These are phyloP conservation scores for Hyposoter didymator DNA, from an alignment of 2,888 invertebrate genomes.

Conservation along the genomic window DNA sequence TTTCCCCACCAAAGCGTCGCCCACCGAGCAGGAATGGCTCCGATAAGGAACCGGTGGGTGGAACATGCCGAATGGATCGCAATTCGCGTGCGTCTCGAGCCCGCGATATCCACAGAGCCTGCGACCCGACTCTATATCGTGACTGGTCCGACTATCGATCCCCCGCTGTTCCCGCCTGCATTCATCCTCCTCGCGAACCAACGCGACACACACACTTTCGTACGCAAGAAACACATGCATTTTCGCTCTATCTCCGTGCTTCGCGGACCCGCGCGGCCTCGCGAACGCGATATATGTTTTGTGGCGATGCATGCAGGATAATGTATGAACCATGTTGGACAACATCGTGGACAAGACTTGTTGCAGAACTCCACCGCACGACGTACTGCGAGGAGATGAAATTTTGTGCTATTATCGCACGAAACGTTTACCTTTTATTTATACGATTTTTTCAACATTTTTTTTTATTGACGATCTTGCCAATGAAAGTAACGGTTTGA, in stretches of 20 bases:
- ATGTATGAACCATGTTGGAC: conserved; percentile 1
- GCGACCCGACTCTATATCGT: conserved; percentile 1
- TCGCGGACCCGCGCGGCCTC: too few species aligned
- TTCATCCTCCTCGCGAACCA: background rate
- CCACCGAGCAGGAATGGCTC: conserved; percentile 81
- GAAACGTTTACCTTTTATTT: too few species aligned
- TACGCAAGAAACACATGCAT: too few species aligned
- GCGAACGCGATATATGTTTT: too few species aligned
- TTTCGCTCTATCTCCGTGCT: too few species aligned
- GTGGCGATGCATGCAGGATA: background rate
- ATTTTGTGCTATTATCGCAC: too few species aligned
- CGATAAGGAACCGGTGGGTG: conserved; percentile 69
- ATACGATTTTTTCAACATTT: too few species aligned
- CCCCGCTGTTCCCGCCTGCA: conserved; percentile 42
- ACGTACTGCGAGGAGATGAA: too few species aligned
- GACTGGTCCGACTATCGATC: conserved; percentile 72
- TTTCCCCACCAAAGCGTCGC: conserved; percentile 71
- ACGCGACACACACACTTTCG: background rate
- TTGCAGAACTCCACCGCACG: background rate
- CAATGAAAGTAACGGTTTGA: too few species aligned
- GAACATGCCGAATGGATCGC: conserved; percentile 56
- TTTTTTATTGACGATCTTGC: too few species aligned
- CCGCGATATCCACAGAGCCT: too few species aligned
- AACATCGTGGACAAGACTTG: conserved; percentile 20
- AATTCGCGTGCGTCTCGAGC: conserved; percentile 49